These are phyloP conservation scores for Columbina picui DNA, from an alignment of 2,113 vertebrate species.

Conservation along the genomic window DNA sequence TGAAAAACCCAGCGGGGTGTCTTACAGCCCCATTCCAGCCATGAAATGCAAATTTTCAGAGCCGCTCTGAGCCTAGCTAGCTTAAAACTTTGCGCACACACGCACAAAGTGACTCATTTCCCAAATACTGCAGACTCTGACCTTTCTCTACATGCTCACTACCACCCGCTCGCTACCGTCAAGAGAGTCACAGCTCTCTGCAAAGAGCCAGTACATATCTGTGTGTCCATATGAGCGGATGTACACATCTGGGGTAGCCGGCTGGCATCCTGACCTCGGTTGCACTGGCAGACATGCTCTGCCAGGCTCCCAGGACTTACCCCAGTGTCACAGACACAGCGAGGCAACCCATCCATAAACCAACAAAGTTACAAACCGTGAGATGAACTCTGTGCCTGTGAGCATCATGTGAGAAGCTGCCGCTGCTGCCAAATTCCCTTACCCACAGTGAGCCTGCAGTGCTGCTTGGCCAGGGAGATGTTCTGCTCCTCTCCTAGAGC, in stretches of 20 bases:
- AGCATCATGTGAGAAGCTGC: background rate
- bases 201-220: background rate
- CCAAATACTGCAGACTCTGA: constrained; percentile 56
- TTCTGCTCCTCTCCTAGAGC: background rate
- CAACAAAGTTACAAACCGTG: background rate
- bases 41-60: background rate
- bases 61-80: background rate
- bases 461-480: rapidly evolving
- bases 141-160: background rate
- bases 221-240: rapidly evolving
- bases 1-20: background rate
- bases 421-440: background rate
- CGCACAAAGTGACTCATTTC: constrained; percentile 59
- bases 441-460: background rate
- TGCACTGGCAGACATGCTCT: rapidly evolving
- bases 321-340: background rate
- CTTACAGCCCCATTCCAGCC: background rate
- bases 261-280: background rate
- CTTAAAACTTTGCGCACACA: background rate
- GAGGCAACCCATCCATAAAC: background rate
- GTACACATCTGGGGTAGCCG: background rate
- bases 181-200: rapidly evolving
- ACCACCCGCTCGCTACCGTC: background rate
- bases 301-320: background rate
- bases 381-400: background rate